Evolutionary conservation across 2,888 invertebrate species (phyloP).

Genomic region (Tinea pellionella): DNA sequence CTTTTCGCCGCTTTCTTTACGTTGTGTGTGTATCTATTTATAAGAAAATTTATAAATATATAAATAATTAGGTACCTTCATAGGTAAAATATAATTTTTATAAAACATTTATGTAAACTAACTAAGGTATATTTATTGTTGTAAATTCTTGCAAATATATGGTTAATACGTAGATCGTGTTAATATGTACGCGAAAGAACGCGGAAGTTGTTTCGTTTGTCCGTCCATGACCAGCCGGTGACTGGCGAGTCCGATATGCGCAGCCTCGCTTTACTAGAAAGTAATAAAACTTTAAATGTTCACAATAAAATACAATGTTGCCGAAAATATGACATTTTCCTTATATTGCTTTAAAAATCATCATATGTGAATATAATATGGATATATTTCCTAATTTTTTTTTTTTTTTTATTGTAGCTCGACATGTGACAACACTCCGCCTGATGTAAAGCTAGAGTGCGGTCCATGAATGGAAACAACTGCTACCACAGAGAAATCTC

Average conservation of each 20-base stretch:
- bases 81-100: too few relatives aligned
- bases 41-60: too few relatives aligned
- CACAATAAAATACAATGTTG: background rate
- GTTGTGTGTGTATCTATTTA: background rate
- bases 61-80: too few relatives aligned
- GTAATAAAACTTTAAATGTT: background rate
- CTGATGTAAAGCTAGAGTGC: too few relatives aligned
- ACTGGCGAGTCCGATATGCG: background rate
- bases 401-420: too few relatives aligned
- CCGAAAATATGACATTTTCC: background rate
- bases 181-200: conserved; percentile 29
- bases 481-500: too few relatives aligned
- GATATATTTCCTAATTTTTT: too few relatives aligned
- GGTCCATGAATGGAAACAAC: too few relatives aligned
- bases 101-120: too few relatives aligned
- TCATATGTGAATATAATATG: too few relatives aligned
- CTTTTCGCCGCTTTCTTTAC: background rate
- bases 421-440: too few relatives aligned
- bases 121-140: background rate
- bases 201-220: conserved; percentile 45
- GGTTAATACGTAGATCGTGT: background rate
- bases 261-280: background rate
- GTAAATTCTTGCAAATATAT: background rate
- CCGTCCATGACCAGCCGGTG: conserved; percentile 18
- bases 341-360: background rate